Percentiles rank a stretch among this genome's conserved stretches.
Conservation (phyloP, 2,113 vertebrate species). For the Aspidoscelis tigris region DNA sequence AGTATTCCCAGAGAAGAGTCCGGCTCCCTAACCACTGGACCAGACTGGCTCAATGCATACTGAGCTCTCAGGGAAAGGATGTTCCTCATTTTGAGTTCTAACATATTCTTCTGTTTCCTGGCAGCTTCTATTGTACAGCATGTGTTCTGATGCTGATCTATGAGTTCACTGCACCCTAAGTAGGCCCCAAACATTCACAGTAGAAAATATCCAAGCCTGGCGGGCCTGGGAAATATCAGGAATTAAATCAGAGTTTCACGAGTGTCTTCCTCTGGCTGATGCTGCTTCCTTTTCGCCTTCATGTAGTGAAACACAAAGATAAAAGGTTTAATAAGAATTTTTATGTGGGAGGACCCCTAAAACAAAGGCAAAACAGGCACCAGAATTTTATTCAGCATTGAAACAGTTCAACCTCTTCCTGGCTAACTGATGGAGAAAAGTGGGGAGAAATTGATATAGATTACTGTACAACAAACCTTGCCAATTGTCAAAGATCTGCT, state of each 20-base stretch:
- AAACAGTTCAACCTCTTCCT: conserved; percentile 7
- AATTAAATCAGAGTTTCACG: neutral
- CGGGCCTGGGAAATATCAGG: neutral
- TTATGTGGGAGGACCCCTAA: neutral
- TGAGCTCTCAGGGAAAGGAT: too few species aligned
- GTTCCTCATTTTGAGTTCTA: neutral
- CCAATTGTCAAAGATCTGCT: conserved; percentile 2
- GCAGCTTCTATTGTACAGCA: neutral
- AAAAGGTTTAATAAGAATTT: neutral
- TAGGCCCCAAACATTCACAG: neutral
- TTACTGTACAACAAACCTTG: neutral
- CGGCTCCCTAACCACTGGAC: too few species aligned
- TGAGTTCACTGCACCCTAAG: neutral
- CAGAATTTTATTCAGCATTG: neutral
- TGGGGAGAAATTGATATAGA: neutral
- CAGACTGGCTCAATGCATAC: too few species aligned
- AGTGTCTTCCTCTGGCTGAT: neutral
- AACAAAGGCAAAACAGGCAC: neutral
- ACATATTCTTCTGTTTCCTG: neutral
- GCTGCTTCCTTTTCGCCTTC: neutral
- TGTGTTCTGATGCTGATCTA: neutral
- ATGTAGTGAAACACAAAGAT: neutral
- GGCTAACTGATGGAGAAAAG: neutral
- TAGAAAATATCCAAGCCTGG: neutral
- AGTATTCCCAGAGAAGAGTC: too few species aligned